phyloP scores from a whole-genome alignment of 2,113 vertebrate genomes.

The Zosterops pallidus region DNA sequence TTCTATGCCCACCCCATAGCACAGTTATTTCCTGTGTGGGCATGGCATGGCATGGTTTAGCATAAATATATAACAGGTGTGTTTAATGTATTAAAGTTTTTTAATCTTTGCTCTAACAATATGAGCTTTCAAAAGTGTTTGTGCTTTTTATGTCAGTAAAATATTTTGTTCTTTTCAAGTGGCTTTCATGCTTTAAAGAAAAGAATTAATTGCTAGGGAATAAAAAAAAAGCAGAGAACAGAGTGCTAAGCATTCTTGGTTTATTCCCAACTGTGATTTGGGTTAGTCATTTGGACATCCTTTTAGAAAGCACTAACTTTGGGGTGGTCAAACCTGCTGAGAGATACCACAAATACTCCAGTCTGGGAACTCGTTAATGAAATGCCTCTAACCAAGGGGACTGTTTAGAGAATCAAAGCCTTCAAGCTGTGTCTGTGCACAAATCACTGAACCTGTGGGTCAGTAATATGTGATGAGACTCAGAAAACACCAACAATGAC shows the following conservation, averaged over 20 bases:
- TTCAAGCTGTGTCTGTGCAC: not conserved
- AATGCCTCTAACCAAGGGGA: not conserved
- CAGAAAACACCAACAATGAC: not conserved
- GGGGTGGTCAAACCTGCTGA: not conserved
- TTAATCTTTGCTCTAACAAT: not conserved
- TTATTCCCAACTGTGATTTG: not conserved
- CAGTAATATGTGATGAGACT: not conserved
- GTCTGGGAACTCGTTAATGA: not conserved
- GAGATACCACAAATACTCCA: not conserved
- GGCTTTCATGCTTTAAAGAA: not conserved
- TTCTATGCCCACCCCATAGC: not conserved
- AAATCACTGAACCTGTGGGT: not conserved
- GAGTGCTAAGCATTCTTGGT: not conserved
- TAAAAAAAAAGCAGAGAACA: not conserved
- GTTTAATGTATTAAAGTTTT: not conserved
- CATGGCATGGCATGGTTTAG: slow-evolving; percentile 31
- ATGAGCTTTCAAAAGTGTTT: not conserved
- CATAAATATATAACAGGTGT: not conserved
- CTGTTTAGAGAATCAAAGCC: not conserved
- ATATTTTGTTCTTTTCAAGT: not conserved
- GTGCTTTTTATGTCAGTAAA: not conserved
- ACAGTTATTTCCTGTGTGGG: not conserved
- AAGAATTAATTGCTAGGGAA: not conserved
- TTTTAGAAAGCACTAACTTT: not conserved
- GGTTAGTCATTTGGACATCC: not conserved